Percentiles rank a stretch among this genome's conserved stretches.
These are phyloP conservation scores for Amaurobius ferox DNA, from an alignment of 2,888 invertebrate genomes.

Conservation along the genomic window DNA sequence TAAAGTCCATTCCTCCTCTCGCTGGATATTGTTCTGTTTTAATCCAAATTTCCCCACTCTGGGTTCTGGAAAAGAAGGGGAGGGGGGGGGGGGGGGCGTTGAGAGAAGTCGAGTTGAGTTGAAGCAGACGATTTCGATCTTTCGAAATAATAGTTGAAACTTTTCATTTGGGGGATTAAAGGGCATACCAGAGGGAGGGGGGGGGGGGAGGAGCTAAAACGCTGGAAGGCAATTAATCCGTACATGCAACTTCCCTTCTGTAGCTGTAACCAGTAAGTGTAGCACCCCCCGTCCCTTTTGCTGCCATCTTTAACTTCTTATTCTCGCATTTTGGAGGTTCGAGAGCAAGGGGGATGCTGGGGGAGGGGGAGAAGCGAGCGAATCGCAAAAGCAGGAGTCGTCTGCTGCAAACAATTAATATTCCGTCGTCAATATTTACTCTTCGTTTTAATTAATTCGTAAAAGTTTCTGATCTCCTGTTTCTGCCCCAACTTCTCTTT, in stretches of 20 bases:
- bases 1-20: constrained; percentile 40
- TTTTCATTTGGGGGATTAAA: constrained; percentile 71
- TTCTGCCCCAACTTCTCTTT: constrained; percentile 36
- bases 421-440: constrained; percentile 73
- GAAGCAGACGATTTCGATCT: constrained; percentile 29
- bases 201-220: constrained; percentile 8
- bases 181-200: constrained; percentile 33
- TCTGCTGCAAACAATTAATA: constrained; percentile 72
- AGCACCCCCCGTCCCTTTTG: constrained; percentile 9
- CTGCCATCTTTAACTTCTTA: constrained; percentile 52
- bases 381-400: constrained; percentile 19
- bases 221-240: constrained; percentile 67
- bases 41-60: constrained; percentile 36
- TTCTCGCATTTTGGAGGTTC: constrained; percentile 53
- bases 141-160: constrained; percentile 69
- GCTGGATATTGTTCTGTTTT: constrained; percentile 43
- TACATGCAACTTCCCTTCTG: constrained; percentile 34
- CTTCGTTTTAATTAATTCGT: constrained; percentile 73
- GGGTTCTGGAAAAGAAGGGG: neutral
- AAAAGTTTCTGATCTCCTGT: constrained; percentile 72
- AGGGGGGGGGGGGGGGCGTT: neutral
- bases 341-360: constrained; percentile 4
- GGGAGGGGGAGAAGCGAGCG: constrained; percentile 1
- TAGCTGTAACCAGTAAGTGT: constrained; percentile 32
- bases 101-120: neutral